Evolutionary conservation across 2,888 invertebrate genomes (phyloP).

Genomic region (Tetranychus truncatus): DNA sequence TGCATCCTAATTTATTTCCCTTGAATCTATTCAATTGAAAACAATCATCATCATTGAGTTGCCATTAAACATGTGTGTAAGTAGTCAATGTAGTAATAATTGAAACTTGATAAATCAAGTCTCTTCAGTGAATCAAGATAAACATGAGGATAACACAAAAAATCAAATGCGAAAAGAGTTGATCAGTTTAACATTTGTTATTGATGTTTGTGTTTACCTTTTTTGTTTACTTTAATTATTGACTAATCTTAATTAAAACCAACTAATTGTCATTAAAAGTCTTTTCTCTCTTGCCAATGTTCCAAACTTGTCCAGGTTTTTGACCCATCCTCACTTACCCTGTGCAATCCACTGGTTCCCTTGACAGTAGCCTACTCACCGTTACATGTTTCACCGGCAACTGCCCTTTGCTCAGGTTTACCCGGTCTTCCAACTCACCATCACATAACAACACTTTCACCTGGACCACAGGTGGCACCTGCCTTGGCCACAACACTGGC

Average conservation of each 20-base stretch:
- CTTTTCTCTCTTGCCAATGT: not conserved
- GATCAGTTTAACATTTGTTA: too few species aligned
- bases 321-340: not conserved
- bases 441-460: not conserved
- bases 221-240: too few species aligned
- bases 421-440: not conserved
- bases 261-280: not conserved
- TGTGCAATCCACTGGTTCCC: slow-evolving; percentile 1
- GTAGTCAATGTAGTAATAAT: not conserved
- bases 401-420: not conserved
- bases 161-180: too few species aligned
- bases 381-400: not conserved
- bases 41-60: not conserved
- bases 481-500: not conserved
- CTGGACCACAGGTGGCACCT: not conserved
- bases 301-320: not conserved
- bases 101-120: too few species aligned
- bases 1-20: not conserved
- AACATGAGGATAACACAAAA: too few species aligned
- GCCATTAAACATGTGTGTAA: not conserved
- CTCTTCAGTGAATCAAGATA: too few species aligned
- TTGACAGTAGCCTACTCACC: slow-evolving; percentile 8
- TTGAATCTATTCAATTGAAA: not conserved
- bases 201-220: too few species aligned
- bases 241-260: too few species aligned